phyloP scores from a whole-genome alignment of 2,888 invertebrate genomes.

The Heliconius cydno region DNA sequence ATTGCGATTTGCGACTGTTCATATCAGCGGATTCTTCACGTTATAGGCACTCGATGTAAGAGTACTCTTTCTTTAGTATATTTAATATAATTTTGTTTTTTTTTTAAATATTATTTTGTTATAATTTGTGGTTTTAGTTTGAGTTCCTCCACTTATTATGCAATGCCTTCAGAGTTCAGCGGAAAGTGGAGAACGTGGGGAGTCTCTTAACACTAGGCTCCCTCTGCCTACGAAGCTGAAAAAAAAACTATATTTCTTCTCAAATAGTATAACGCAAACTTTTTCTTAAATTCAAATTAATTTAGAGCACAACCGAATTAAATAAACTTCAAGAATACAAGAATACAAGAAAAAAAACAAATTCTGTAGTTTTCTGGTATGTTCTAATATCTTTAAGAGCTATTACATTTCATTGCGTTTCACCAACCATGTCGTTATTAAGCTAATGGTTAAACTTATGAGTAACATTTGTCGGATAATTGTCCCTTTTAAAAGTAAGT shows the following conservation, averaged over 20 bases:
- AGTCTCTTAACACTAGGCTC: too few relatives aligned
- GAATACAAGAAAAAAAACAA: neutral
- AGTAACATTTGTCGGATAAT: conserved; percentile 46
- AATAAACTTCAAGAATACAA: neutral
- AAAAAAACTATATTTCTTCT: too few relatives aligned
- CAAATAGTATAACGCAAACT: too few relatives aligned
- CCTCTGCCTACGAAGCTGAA: too few relatives aligned
- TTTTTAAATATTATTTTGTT: too few relatives aligned
- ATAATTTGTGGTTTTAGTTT: too few relatives aligned
- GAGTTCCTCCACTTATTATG: too few relatives aligned
- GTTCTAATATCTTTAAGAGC: neutral
- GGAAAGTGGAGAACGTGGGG: too few relatives aligned
- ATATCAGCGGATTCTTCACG: conserved; percentile 19
- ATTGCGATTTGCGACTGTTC: conserved; percentile 27
- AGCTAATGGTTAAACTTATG: conserved; percentile 46
- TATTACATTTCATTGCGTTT: conserved; percentile 32
- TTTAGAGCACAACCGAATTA: neutral
- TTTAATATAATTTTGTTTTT: neutral
- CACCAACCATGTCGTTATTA: conserved; percentile 36
- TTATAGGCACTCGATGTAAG: neutral
- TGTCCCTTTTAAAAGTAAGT: conserved; percentile 52
- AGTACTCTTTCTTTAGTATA: neutral
- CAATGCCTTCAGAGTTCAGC: too few relatives aligned
- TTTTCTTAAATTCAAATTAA: neutral
- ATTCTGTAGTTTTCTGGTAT: neutral